A percentile compares a stretch with the other conserved stretches of the same genome.
phyloP scores from a whole-genome alignment of 1,140 invertebrate genomes.

The Melipona quadrifasciata region DNA sequence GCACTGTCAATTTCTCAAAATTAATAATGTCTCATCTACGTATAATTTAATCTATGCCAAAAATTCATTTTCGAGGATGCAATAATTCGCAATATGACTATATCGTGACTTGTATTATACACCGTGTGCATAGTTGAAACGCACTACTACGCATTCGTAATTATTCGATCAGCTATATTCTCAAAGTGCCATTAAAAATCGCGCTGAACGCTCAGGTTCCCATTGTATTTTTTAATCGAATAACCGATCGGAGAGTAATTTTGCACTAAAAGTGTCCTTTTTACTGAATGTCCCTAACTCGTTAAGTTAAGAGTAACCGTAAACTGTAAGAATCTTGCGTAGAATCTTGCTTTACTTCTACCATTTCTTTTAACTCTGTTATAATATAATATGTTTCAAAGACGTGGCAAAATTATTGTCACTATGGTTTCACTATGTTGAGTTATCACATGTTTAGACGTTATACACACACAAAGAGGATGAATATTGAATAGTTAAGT shows the following conservation, averaged over 20 bases:
- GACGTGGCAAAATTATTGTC: not conserved
- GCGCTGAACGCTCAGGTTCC: conserved; percentile 37
- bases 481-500: not conserved
- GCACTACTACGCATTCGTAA: not conserved
- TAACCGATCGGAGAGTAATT: conserved; percentile 22
- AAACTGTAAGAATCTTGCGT: not conserved
- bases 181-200: conserved; percentile 62
- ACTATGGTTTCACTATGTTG: not conserved
- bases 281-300: not conserved
- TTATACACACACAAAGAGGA: not conserved
- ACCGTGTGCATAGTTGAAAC: not conserved
- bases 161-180: conserved; percentile 14
- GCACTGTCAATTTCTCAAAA: not conserved
- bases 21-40: not conserved
- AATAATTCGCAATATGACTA: not conserved
- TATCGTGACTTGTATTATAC: not conserved
- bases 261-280: conserved; percentile 40
- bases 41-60: not conserved
- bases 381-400: not conserved
- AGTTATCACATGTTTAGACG: not conserved
- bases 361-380: not conserved
- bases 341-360: not conserved
- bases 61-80: not conserved
- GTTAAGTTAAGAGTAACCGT: not conserved
- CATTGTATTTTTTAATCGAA: conserved; percentile 43